Base-by-base conservation (phyloP, 2,113 vertebrate species). In the Hucho hucho region DNA sequence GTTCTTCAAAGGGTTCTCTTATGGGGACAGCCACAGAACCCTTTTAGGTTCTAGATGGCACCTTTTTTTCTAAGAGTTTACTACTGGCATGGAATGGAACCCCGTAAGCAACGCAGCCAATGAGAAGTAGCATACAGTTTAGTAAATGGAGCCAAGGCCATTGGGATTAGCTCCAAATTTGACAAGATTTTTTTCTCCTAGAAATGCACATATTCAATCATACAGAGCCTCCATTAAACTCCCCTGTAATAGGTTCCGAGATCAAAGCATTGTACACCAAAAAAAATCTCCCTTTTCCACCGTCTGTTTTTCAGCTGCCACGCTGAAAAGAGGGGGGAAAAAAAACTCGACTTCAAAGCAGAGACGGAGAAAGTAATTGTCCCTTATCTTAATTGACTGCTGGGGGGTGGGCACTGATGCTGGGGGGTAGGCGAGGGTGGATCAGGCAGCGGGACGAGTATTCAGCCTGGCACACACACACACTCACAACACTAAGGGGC, bases 381-480 rank as follows among this genome's bases (percentile, higher is more conserved):
- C 86, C 72, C 90, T 94, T 93, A 94, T 94, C 93, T 94, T 92
- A 93, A 93, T 93, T 91, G 91, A 87, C 84, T 86, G 56, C 56
- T 76, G 64, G 68, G 73, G 75, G 83, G 77, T 73, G 53, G 80
- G 75, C 70, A 70, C 63, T 59, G 25, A n/a, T 65, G 64, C 6
- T 65, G 73, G 49, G 68, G 68, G 77, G 80, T 72, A 67, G 66
- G 4, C 3, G n/a, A n/a, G 66, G 13, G 29, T 6, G 20, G 26
- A n/a, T 64, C n/a, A 25, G 37, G 37, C 37, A 12, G 9, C 11
- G 37, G 37, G 37, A 43, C 37, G 2, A 43, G 16, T 16, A 16
- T 18, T 53, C 16, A 16, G 49, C 49, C 16, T 18, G 49, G 3
- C 16, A 18, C 16, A 4, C 16, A 53, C 47, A 49, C 47, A 49